A percentile compares a stretch with the other conserved stretches of the same genome.
Evolutionary conservation across 2,113 vertebrate species (phyloP).

Genomic region (Nematolebias whitei): DNA sequence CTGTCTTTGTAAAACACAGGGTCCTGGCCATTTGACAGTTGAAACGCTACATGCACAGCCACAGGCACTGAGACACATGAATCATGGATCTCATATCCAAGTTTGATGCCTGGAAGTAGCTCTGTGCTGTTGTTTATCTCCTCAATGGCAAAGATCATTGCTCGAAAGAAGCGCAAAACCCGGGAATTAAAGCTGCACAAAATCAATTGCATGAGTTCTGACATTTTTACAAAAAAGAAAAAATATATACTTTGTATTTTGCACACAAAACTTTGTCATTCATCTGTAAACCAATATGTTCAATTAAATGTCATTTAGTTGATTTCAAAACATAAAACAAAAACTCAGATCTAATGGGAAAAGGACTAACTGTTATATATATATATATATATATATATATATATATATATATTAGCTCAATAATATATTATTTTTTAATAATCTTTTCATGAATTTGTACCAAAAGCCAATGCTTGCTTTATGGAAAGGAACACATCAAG

Average conservation of each 20-base stretch:
- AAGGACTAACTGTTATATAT: no score
- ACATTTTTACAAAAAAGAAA: not conserved
- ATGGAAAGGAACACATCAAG: no score
- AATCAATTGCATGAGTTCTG: not conserved
- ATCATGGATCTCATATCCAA: slow-evolving; percentile 77
- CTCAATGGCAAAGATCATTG: slow-evolving; percentile 75
- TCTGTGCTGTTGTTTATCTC: slow-evolving; percentile 76
- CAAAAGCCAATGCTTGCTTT: no score
- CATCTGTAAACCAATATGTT: not conserved
- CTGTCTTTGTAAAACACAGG: not conserved
- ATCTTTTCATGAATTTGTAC: no score
- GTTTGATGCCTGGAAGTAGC: slow-evolving; percentile 64
- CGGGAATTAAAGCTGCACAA: slow-evolving; percentile 57
- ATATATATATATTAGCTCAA: no score
- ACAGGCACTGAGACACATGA: slow-evolving; percentile 63
- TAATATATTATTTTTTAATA: no score
- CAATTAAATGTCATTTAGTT: no score
- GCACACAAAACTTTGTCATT: not conserved
- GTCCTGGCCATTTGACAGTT: slow-evolving; percentile 61
- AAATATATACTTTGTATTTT: not conserved
- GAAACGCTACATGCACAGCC: slow-evolving; percentile 61
- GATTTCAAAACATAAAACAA: not conserved
- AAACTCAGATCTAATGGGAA: not conserved
- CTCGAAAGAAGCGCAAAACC: slow-evolving; percentile 66
- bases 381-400: not conserved